Base-by-base conservation (phyloP, 2,797 vertebrate species). In the Spondyliosoma cantharus region DNA sequence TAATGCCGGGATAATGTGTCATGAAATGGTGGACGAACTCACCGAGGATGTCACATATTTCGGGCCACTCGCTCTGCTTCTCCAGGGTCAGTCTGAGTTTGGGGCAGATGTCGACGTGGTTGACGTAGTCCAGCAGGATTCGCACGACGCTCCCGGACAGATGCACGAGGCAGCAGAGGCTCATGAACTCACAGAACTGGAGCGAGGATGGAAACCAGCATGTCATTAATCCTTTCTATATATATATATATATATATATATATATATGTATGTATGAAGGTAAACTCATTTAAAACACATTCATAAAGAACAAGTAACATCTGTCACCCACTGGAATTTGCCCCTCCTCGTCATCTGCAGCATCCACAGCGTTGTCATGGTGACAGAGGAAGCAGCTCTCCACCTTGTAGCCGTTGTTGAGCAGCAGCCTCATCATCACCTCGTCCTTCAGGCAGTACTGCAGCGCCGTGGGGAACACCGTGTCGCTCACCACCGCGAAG, bases 381-480 rank as follows among this genome's bases (percentile, higher is more conserved):
- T 88, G 86, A 82, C 96, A 98, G 27, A 89, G 90, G 86, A 98
- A 98, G 87, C 96, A 97, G 27, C 89, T 92, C 29, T 95, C 93
- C 60, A 91, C 96, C 2, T 93, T 83, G 43, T 96, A 98, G 27
- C 97, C 97, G 0, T 93, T 87, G 84, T 96, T 96, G 56, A 97
- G 93, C 86, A 99, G 82, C 81, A 98, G 90, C 52, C 96, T 93
- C 92, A 97, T 94, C 97, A 98, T 97, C 17, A 92, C 91, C 82
- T 97, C 96, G 3, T 97, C 96, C 25, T 93, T 96, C 27, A 98
- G 89, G 64, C 96, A 96, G 57, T 97, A 98, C 83, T 97, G 96
- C 83, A 97, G 92, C 58, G 96, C 96, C 0, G 96, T 96, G 83
- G 96, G 96, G 68, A 98, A 99, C 76, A 93, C 92, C 0, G 94